A percentile compares a stretch with the other conserved stretches of the same genome.
phyloP scores from a whole-genome alignment of 2,888 invertebrate genomes.

The Dryobotodes eremita region DNA sequence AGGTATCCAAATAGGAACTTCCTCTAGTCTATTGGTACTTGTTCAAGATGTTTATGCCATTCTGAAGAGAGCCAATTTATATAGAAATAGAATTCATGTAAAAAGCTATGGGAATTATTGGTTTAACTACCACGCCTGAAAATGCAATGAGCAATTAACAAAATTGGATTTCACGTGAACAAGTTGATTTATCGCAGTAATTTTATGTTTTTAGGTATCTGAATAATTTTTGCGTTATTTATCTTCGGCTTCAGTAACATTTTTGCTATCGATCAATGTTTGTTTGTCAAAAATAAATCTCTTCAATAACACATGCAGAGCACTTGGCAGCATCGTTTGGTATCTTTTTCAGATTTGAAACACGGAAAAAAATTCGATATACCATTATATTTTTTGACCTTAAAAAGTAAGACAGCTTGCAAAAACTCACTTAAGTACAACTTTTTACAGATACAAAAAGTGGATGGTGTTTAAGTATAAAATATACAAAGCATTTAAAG shows the following conservation, averaged over 20 bases:
- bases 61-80: background rate
- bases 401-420: background rate
- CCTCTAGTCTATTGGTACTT: slow-evolving; percentile 14
- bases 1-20: slow-evolving; percentile 26
- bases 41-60: background rate
- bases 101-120: background rate
- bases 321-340: slow-evolving; percentile 15
- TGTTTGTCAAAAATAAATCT: background rate
- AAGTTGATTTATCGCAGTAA: background rate
- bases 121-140: background rate
- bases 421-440: slow-evolving; percentile 17
- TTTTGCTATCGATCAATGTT: background rate
- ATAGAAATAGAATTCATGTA: slow-evolving; percentile 1
- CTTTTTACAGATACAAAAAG: slow-evolving; percentile 9
- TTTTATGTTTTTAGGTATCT: background rate
- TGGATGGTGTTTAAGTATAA: background rate
- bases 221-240: slow-evolving; percentile 4
- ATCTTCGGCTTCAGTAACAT: background rate
- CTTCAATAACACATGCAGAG: slow-evolving; percentile 5
- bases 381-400: slow-evolving; percentile 25
- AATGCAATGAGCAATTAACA: background rate
- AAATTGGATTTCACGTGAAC: background rate
- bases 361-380: background rate
- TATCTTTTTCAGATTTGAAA: slow-evolving; percentile 13
- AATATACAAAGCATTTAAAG: background rate